These are phyloP conservation scores for Scortum barcoo DNA, from an alignment of 2,113 vertebrate genomes.

Conservation along the genomic window DNA sequence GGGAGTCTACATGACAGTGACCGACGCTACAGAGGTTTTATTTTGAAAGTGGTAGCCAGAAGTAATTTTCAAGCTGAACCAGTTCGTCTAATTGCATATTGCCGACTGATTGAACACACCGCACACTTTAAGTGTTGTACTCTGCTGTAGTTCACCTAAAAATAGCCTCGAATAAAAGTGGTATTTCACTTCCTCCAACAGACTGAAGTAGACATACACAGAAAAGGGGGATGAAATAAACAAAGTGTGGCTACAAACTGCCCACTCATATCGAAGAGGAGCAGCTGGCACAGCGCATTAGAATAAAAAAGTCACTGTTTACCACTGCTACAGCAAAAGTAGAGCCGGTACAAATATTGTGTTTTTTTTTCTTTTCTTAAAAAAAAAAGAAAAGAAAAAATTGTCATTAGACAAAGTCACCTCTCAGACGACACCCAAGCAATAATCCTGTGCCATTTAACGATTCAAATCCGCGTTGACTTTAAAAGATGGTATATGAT, in stretches of 20 bases:
- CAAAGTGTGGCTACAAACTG: neutral
- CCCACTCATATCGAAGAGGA: neutral
- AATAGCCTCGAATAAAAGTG: conserved; percentile 3
- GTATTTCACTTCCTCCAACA: neutral
- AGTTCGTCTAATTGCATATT: conserved; percentile 37
- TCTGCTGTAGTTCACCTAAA: conserved; percentile 10
- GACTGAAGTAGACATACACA: neutral
- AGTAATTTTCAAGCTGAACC: conserved; percentile 35
- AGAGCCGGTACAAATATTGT: neutral
- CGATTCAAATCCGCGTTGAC: neutral
- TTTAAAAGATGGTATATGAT: conserved; percentile 12
- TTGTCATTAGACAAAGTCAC: conserved; percentile 16
- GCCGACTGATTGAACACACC: conserved; percentile 35
- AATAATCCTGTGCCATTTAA: neutral
- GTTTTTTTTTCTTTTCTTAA: too few species aligned
- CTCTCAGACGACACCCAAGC: neutral
- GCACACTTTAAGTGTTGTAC: neutral
- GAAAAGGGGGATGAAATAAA: neutral
- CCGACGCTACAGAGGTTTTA: conserved; percentile 4
- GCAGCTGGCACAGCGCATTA: neutral
- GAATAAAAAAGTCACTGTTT: neutral
- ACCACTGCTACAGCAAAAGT: neutral
- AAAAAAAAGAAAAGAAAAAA: neutral
- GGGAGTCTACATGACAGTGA: too few species aligned
- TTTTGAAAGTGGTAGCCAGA: conserved; percentile 39